Evolutionary conservation across 1,140 invertebrate genomes (phyloP).

Genomic region (Anastrepha obliqua): DNA sequence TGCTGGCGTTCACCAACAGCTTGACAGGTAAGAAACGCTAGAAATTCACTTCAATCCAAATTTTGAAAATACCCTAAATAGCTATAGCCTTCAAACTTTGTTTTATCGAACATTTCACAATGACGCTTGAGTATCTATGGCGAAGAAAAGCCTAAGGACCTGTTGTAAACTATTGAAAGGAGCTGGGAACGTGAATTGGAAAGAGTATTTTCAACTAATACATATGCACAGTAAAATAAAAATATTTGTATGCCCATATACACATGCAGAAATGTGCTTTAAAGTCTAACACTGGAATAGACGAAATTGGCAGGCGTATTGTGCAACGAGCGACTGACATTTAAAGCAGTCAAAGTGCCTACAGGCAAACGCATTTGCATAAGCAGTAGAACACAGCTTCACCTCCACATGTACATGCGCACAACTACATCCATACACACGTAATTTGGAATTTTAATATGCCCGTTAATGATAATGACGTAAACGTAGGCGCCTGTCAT

Average conservation of each 20-base stretch:
- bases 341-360: not conserved
- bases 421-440: not conserved
- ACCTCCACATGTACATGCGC: not conserved
- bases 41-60: too few species aligned
- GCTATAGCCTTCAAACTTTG: too few species aligned
- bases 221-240: too few species aligned
- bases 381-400: not conserved
- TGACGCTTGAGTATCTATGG: too few species aligned
- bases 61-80: too few species aligned
- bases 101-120: too few species aligned
- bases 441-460: slow-evolving; percentile 17
- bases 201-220: too few species aligned
- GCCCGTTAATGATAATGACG: slow-evolving; percentile 45
- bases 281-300: not conserved
- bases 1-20: too few species aligned
- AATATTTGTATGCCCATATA: not conserved
- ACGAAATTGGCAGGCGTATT: not conserved
- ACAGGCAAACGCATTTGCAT: not conserved
- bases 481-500: slow-evolving; percentile 39
- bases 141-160: too few species aligned
- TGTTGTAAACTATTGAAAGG: too few species aligned
- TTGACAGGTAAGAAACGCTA: too few species aligned
- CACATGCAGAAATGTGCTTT: not conserved
- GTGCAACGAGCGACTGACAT: not conserved
- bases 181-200: too few species aligned